These are phyloP conservation scores for Apomyelois bistriatella DNA, from an alignment of 2,888 invertebrate genomes.

Conservation along the genomic window DNA sequence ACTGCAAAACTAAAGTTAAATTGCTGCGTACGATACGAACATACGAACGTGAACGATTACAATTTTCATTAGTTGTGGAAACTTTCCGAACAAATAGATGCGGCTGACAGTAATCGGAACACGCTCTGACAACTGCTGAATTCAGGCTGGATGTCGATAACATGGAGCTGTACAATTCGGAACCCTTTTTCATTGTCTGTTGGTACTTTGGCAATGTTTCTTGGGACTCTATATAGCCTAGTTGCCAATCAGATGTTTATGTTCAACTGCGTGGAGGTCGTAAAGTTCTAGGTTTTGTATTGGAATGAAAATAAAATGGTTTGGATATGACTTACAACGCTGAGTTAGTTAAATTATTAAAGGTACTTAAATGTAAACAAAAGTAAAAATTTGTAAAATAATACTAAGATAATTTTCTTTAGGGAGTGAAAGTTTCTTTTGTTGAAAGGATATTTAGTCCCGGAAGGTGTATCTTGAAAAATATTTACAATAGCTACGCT, in stretches of 20 bases:
- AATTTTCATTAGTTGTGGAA: conserved; percentile 10
- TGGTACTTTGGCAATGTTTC: conserved; percentile 22
- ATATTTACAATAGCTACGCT: too few species aligned
- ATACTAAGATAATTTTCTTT: too few species aligned
- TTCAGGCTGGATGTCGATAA: conserved; percentile 34
- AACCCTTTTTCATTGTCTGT: conserved; percentile 33
- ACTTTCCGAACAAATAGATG: conserved; percentile 11
- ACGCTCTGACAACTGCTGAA: conserved; percentile 11
- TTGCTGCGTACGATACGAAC: background rate
- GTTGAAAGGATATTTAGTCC: too few species aligned
- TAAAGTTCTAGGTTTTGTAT: background rate
- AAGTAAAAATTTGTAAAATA: too few species aligned
- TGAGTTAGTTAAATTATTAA: background rate
- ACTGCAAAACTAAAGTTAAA: conserved; percentile 6
- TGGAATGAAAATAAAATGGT: conserved; percentile 5
- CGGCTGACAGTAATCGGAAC: conserved; percentile 2
- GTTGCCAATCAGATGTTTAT: conserved; percentile 10
- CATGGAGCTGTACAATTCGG: conserved; percentile 32
- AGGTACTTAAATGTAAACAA: background rate
- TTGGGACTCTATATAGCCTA: conserved; percentile 16
- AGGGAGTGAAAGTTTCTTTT: too few species aligned
- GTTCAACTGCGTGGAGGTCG: background rate
- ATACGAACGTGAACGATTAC: conserved; percentile 9
- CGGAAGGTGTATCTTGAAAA: too few species aligned
- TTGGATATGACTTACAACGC: background rate